Evolutionary conservation across 2,888 invertebrate genomes (phyloP), one percentile per base, ranked within the genome.

Genomic region (Trissoscelio sp.): DNA sequence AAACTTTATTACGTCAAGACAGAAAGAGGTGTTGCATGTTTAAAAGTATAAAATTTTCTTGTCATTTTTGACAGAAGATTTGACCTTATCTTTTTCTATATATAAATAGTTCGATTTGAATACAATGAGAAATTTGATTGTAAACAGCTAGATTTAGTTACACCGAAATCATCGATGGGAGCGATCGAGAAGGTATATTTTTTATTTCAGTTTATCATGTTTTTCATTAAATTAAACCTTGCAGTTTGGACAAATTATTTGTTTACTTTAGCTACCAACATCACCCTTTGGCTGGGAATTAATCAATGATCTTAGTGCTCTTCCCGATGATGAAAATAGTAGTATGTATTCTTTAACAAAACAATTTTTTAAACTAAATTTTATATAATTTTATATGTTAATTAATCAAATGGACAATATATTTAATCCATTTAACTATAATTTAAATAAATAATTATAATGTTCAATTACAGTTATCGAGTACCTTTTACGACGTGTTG

Each of bases 401-500:
- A n/a, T n/a, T n/a, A n/a, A n/a, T n/a, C n/a, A n/a, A n/a, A n/a
- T n/a, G n/a, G n/a, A n/a, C n/a, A n/a, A n/a, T n/a, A n/a, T n/a
- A n/a, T n/a, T n/a, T n/a, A n/a, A n/a, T n/a, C n/a, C n/a, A 24
- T 24, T 24, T 24, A 24, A 24, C 24, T 6, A 24, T 24, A 24
- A 24, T 24, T 24, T 24, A 24, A 24, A 4, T 24, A 24, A 24
- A 24, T 24, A 6, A 24, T 24, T 4, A 24, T 24, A 24, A 24
- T 24, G 6, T 4, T 24, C 3, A 24, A 24, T 24, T 24, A 6
- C 81, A 91, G 92, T 91, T 67, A 78, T 89, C 72, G 87, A 88
- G 73, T 91, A 88, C 81, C 87, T 92, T 64, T 84, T 89, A 53
- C 85, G 85, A 11, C 88, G 92, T 11, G 87, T 90, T 46, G 80